Evolutionary conservation across 2,797 vertebrate genomes (phyloP).

Genomic region (Etheostoma nigrum): DNA sequence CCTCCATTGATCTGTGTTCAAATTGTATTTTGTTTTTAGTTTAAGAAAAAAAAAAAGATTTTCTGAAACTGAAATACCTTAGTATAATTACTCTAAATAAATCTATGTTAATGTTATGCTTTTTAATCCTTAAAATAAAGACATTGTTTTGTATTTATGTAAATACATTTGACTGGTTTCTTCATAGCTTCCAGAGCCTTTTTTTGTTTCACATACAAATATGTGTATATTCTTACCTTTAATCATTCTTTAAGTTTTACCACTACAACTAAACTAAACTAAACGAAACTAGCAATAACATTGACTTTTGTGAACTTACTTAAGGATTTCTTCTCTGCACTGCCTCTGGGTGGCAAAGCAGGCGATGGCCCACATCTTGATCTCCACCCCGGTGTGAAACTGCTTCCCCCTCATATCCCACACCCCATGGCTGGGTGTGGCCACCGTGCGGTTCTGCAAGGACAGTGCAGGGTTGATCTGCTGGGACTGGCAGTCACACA

Average conservation of each 20-base stretch:
- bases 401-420: constrained; percentile 99
- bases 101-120: neutral
- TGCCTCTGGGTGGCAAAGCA: constrained; percentile 98
- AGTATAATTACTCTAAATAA: neutral
- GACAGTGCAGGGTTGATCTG: constrained; percentile 78
- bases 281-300: neutral
- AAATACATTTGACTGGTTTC: neutral
- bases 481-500: constrained; percentile 61
- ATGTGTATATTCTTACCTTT: neutral
- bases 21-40: neutral
- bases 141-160: neutral
- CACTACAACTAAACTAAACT: neutral
- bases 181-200: too few species aligned
- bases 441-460: constrained; percentile 94
- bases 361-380: constrained; percentile 99
- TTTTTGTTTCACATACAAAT: neutral
- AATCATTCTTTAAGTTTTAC: neutral
- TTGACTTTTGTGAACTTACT: constrained; percentile 83
- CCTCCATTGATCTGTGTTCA: neutral
- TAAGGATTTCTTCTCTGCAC: constrained; percentile 96
- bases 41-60: neutral
- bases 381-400: constrained; percentile 97
- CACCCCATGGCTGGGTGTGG: constrained; percentile 96
- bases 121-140: neutral
- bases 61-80: neutral